Base-by-base conservation (phyloP, 2,888 invertebrate species). In the Thecocarcelia acutangulata region DNA sequence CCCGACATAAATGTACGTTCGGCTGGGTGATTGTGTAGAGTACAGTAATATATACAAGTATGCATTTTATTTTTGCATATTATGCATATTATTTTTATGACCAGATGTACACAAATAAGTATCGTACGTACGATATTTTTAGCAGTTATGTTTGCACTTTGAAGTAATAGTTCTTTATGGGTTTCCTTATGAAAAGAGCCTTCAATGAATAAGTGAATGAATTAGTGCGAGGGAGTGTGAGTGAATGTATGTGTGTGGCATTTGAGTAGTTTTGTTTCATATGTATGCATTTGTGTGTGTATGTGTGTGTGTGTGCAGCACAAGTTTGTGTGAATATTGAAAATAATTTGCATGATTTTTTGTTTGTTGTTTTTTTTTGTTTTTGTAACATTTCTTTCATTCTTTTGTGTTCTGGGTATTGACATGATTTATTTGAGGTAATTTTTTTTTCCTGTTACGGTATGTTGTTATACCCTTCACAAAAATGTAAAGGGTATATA, bases 381-480 rank as follows among this genome's bases (percentile, higher is more conserved):
- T 21, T 52, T 44, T 61, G 13, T 44, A 33, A 50, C 12, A 37
- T 76, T 61, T 40, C 56, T 58, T 56, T 52, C 40, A 69, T 64
- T 74, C 54, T 46, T 70, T 78, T 77, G 40, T 72, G 15, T 73
- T 73, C 66, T 12, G 21, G 69, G 69, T 75, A 82, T 78, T 82
- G 78, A 75, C 82, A 82, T 78, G 82, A 82, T 82, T 82, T 82
- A 82, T 82, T 74, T 78, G 59, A 75, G 54, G 59, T 78, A 70
- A 72, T 76, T 68, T 68, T 56, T 52, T 72, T 56, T 44, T 33
- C 8, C 8, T 9, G 33, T 33, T 33, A 33, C 33, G 33, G 33
- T 33, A 33, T 21, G 24, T 3, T 78, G 37, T 64, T n/a, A n/a
- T n/a, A n/a, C n/a, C n/a, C n/a, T n/a, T n/a, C n/a, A n/a, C n/a